These are phyloP conservation scores for Mobula birostris DNA, from an alignment of 2,113 vertebrate species.

Conservation along the genomic window DNA sequence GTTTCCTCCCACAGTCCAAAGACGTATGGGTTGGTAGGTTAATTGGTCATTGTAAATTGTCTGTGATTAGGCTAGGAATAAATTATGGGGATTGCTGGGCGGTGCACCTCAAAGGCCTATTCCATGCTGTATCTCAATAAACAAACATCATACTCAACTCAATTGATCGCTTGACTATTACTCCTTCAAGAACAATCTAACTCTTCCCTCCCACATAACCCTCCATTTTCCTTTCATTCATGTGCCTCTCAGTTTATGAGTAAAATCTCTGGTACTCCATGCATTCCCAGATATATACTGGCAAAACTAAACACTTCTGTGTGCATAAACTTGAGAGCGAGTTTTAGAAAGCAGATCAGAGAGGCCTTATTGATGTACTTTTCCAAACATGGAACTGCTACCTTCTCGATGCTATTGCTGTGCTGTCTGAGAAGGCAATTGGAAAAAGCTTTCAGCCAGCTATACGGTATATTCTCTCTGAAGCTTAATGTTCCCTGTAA, in stretches of 20 bases:
- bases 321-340: not conserved
- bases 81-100: no score
- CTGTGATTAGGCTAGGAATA: no score
- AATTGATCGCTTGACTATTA: no score
- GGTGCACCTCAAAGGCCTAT: no score
- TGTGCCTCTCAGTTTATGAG: not conserved
- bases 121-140: no score
- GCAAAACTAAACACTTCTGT: not conserved
- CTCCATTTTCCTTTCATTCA: no score
- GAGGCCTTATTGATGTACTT: not conserved
- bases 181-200: no score
- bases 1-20: no score
- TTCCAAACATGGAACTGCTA: not conserved
- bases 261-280: not conserved
- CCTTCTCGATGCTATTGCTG: not conserved
- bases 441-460: not conserved
- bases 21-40: no score
- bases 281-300: not conserved
- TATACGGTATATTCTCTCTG: not conserved
- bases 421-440: not conserved
- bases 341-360: not conserved
- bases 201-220: no score
- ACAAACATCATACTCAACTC: no score
- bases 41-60: no score
- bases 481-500: not conserved